phyloP scores from a whole-genome alignment of 2,888 invertebrate species.

The Pemphredon lugubris region DNA sequence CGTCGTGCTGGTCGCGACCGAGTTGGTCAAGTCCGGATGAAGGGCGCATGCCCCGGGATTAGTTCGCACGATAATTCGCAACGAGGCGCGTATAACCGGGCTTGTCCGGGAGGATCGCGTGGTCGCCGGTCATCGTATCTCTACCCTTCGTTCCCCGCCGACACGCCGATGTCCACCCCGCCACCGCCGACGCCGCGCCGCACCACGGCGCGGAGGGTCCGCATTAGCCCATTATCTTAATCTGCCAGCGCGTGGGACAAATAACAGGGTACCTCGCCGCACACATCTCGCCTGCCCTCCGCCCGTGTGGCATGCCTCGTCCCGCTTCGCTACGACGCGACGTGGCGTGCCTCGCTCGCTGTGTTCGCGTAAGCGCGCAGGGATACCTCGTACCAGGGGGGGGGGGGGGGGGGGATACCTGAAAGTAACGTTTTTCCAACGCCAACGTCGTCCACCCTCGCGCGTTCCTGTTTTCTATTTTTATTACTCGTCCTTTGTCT shows the following conservation, averaged over 20 bases:
- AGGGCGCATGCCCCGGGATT: conserved; percentile 49
- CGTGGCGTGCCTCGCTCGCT: background rate
- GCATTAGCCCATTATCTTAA: conserved; percentile 76
- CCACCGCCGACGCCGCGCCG: conserved; percentile 44
- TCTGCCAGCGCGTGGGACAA: conserved; percentile 73
- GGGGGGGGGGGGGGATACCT: no score
- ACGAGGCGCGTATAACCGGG: conserved; percentile 47
- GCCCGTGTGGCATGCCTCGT: conserved; percentile 6
- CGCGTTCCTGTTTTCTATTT: no score
- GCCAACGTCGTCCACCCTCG: background rate
- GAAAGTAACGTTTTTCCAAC: background rate
- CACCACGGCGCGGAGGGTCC: conserved; percentile 46
- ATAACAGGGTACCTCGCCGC: conserved; percentile 68
- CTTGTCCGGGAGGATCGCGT: conserved; percentile 66
- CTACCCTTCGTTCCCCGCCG: conserved; percentile 33
- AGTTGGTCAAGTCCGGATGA: background rate
- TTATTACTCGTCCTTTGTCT: no score
- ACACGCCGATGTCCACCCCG: conserved; percentile 40
- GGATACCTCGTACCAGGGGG: no score
- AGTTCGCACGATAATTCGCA: conserved; percentile 65
- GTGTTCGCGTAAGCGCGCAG: no score
- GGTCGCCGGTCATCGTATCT: conserved; percentile 69
- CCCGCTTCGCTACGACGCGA: background rate
- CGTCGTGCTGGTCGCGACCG: conserved; percentile 15
- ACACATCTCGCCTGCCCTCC: conserved; percentile 7